These are phyloP conservation scores for Aegithalos caudatus DNA, from an alignment of 2,113 vertebrate species.

Conservation along the genomic window DNA sequence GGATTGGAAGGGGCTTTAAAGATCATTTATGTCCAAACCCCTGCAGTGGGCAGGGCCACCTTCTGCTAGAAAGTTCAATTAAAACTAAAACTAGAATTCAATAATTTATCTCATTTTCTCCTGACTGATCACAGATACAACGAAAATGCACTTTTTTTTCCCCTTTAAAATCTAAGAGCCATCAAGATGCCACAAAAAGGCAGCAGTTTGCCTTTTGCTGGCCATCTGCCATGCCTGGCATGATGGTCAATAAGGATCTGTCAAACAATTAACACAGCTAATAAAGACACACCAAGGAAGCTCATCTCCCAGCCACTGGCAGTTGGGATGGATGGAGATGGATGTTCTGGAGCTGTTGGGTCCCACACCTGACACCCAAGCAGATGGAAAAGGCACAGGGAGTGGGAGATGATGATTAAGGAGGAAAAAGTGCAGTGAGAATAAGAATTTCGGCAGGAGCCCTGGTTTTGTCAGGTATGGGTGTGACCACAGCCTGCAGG, in stretches of 20 bases:
- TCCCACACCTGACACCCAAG: conserved; percentile 21
- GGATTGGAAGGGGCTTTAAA: background rate
- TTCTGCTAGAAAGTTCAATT: background rate
- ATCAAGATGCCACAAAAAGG: conserved; percentile 23
- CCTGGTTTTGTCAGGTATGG: background rate
- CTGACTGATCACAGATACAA: background rate
- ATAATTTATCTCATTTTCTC: background rate
- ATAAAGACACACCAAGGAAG: conserved; percentile 61
- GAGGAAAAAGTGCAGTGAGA: background rate
- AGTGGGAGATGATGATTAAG: conserved; percentile 19
- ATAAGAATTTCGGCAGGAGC: background rate
- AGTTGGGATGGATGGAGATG: too few species aligned
- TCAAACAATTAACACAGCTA: conserved; percentile 73
- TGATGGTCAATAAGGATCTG: conserved; percentile 64
- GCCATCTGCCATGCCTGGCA: conserved; percentile 65
- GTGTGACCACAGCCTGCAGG: too few species aligned
- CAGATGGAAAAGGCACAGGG: conserved; percentile 17
- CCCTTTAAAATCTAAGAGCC: background rate
- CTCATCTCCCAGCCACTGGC: conserved; percentile 9
- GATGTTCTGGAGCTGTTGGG: conserved; percentile 36
- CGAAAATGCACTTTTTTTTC: background rate
- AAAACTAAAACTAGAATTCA: background rate
- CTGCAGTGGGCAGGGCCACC: background rate
- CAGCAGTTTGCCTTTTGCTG: conserved; percentile 56
- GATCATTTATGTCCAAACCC: too few species aligned